Conservation (phyloP, 1,140 invertebrate genomes). For the Drosophila azteca region DNA sequence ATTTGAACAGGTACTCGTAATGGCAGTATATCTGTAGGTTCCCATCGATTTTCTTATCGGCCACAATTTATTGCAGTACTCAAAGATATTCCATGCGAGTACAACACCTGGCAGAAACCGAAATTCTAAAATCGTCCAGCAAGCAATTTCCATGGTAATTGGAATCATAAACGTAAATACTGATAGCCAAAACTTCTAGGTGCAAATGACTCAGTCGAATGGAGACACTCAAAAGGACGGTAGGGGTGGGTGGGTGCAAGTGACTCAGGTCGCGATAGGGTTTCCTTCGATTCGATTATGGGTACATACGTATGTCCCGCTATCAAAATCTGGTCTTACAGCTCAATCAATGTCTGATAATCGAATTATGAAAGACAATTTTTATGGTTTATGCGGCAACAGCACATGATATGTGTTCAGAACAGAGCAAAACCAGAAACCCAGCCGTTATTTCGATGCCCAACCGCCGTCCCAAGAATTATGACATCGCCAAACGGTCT, state of each 20-base stretch:
- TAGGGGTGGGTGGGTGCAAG: slow-evolving; percentile 8
- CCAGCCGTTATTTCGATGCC: no score
- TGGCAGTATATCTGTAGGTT: background rate
- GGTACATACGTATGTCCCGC: background rate
- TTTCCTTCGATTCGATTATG: slow-evolving; percentile 12
- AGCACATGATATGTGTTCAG: no score
- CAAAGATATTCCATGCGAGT: background rate
- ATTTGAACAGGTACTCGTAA: background rate
- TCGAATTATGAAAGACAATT: background rate
- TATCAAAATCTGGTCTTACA: slow-evolving; percentile 3
- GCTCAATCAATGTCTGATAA: slow-evolving; percentile 9
- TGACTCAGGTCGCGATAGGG: slow-evolving; percentile 25
- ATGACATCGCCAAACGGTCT: no score
- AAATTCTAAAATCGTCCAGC: slow-evolving; percentile 29
- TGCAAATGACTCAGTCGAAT: slow-evolving; percentile 29
- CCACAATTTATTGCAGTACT: slow-evolving; percentile 19
- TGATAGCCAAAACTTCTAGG: background rate
- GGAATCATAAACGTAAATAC: slow-evolving; percentile 2
- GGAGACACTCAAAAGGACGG: no score
- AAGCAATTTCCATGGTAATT: slow-evolving; percentile 21
- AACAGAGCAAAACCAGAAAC: no score
- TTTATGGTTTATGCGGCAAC: no score
- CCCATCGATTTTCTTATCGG: slow-evolving; percentile 26
- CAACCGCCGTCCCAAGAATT: no score
- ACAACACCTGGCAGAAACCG: slow-evolving; percentile 12